phyloP scores from a whole-genome alignment of 1,140 invertebrate genomes.

The Saxidomus purpurata region DNA sequence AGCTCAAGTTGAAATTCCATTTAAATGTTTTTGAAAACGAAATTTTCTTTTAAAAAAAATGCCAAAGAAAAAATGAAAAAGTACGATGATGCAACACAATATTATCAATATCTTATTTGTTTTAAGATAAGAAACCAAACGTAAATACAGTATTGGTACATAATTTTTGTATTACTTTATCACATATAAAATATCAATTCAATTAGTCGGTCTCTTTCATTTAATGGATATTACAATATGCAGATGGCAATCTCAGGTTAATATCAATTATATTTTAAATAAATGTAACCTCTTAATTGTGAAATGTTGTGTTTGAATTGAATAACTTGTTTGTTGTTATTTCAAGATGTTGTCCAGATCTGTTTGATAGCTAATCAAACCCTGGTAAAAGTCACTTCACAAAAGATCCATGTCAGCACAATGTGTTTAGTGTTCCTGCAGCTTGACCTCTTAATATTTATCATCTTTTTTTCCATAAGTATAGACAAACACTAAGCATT shows the following conservation, averaged over 20 bases:
- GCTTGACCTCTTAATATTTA: no score
- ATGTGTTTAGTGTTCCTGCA: no score
- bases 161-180: neutral
- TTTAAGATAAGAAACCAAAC: slow-evolving; percentile 9
- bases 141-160: neutral
- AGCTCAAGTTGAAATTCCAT: no score
- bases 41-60: no score
- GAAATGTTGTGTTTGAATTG: neutral
- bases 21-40: no score
- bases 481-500: no score
- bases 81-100: neutral
- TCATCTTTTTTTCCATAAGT: no score
- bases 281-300: neutral
- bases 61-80: no score
- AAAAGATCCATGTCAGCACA: no score
- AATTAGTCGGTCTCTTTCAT: neutral
- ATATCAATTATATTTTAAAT: slow-evolving; percentile 2
- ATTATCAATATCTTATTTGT: neutral
- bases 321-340: neutral
- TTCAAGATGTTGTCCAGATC: neutral
- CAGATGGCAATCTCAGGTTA: neutral
- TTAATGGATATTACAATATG: neutral
- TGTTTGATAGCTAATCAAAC: no score
- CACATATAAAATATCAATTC: neutral
- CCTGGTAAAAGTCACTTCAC: no score